phyloP scores from a whole-genome alignment of 2,797 vertebrate genomes.

The Labeo calbasu region DNA sequence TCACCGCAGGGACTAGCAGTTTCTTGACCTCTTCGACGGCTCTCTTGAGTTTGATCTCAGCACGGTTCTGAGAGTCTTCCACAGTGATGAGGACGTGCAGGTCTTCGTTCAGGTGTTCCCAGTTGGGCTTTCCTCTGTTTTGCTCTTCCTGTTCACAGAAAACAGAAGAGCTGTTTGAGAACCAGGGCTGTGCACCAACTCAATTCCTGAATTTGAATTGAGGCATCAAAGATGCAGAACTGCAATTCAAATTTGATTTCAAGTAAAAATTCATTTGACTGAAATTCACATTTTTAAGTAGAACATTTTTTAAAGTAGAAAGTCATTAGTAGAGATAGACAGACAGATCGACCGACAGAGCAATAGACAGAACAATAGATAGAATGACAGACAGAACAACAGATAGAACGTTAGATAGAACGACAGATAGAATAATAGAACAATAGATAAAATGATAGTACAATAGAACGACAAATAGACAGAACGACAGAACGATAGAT shows the following conservation, averaged over 20 bases:
- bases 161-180: neutral
- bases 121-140: constrained; percentile 98
- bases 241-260: neutral
- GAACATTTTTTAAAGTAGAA: neutral
- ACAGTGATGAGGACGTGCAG: constrained; percentile 98
- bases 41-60: constrained; percentile 97
- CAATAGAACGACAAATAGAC: too few species aligned
- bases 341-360: neutral
- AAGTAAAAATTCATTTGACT: neutral
- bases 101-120: constrained; percentile 99
- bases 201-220: neutral
- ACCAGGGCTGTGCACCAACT: neutral
- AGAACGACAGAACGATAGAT: too few species aligned
- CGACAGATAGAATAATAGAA: too few species aligned
- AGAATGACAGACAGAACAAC: too few species aligned
- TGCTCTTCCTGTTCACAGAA: constrained; percentile 88
- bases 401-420: neutral
- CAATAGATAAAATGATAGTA: too few species aligned
- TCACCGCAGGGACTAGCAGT: constrained; percentile 96
- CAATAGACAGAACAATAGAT: too few species aligned
- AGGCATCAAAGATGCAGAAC: neutral
- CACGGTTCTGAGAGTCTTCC: constrained; percentile 98
- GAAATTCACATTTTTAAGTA: neutral
- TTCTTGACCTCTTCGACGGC: constrained; percentile 98
- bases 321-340: neutral